Base-by-base conservation (phyloP, 2,113 vertebrate species). In the Microtus oregoni region DNA sequence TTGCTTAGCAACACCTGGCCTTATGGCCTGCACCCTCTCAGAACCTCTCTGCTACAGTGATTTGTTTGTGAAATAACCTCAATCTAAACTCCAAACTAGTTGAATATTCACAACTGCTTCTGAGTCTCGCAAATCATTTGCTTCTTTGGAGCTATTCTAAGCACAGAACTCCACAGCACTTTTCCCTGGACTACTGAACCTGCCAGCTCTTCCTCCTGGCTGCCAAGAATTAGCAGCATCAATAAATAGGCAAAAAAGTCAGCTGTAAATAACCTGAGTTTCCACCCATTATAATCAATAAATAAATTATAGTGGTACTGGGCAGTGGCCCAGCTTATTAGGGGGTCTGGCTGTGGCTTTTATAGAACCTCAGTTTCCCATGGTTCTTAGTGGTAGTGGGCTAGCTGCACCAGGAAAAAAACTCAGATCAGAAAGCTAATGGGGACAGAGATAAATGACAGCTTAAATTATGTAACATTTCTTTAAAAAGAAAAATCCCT, bases 221-320 rank as follows among this genome's bases (percentile, higher is more conserved):
- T 98, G 97, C 95, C 97, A 97, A 97, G 96, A 95, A 91, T 94
- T 94, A 97, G 92, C 86, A 95, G 91, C 75, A 94, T 96, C 97
- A 97, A 87, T 92, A 95, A 95, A 94, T 91, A 92, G 92, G 91
- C 91, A 92, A 92, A 79, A 95, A 97, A 96, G 68, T 94, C 92
- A 93, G 89, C 79, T 91, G 89, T 97, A 96, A 96, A 96, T 91
- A 95, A 90, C 67, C 89, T 44, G 90, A 83, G 58, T 96, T 91
- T 95, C 89, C 72, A 87, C 93, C 94, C 95, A 93, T 94, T 96
- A 32, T 76, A 97, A 96, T 89, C 82, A 95, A 93, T 96, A 38
- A 91, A 91, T 94, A 96, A 97, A 93, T 94, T 61, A 96, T 63
- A 44, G 89, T 79, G 73, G 20, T 41, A 38, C 86, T 44, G 68